These are phyloP conservation scores for Myripristis murdjan DNA, from an alignment of 2,797 vertebrate genomes.

Conservation along the genomic window DNA sequence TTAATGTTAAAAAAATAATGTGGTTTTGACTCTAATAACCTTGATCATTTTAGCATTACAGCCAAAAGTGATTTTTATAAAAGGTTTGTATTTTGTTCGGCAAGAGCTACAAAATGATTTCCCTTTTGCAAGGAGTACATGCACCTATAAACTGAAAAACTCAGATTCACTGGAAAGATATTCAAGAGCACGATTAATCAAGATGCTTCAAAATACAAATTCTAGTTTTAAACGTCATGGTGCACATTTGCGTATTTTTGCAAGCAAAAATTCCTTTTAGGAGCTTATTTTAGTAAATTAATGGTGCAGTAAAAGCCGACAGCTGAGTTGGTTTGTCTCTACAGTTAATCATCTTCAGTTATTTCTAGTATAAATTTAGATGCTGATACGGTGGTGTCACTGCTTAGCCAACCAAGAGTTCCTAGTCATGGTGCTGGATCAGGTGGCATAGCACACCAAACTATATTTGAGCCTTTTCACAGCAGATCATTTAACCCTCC, in stretches of 20 bases:
- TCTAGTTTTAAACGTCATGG: not conserved
- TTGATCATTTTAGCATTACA: conserved; percentile 1
- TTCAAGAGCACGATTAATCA: not conserved
- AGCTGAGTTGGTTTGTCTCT: conserved; percentile 19
- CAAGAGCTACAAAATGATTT: not conserved
- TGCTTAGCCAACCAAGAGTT: conserved; percentile 2
- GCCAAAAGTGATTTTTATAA: not conserved
- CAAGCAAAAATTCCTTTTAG: not conserved
- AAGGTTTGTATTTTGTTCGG: conserved; percentile 11
- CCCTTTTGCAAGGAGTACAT: not conserved
- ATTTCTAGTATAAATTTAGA: conserved; percentile 34
- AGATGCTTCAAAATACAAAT: not conserved
- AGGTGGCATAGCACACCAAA: not conserved
- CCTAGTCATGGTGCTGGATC: conserved; percentile 8
- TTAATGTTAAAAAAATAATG: not conserved
- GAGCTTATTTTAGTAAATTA: conserved; percentile 3
- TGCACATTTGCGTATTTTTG: not conserved
- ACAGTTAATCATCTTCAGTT: conserved; percentile 17
- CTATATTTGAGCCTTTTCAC: not conserved
- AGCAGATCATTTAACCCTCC: not conserved
- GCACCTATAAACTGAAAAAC: conserved; percentile 2
- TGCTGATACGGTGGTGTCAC: conserved; percentile 27
- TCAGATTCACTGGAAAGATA: not conserved
- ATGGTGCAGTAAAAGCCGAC: not conserved
- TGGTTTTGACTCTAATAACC: not conserved